These are phyloP conservation scores for Uropetala carovei DNA, from an alignment of 2,888 invertebrate species.

Conservation along the genomic window DNA sequence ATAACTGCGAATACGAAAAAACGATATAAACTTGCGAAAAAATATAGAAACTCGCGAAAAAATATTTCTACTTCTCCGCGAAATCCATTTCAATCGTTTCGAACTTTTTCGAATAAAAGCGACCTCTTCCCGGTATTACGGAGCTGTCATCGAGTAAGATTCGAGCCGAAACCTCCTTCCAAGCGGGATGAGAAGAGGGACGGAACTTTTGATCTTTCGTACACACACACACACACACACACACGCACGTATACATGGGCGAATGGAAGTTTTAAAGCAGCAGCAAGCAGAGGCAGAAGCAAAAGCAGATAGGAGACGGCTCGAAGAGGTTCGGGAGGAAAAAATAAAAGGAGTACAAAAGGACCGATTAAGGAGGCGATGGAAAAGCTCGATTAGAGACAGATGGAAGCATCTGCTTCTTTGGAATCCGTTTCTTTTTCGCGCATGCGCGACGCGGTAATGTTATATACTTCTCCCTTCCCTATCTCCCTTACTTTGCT, in stretches of 20 bases:
- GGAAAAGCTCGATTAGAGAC: slow-evolving; percentile 51
- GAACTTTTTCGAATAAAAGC: neutral
- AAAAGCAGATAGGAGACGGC: neutral
- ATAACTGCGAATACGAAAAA: too few relatives aligned
- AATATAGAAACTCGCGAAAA: too few relatives aligned
- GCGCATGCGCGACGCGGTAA: neutral
- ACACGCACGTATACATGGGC: too few relatives aligned
- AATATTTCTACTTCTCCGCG: too few relatives aligned
- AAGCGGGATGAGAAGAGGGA: neutral
- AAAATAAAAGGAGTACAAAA: slow-evolving; percentile 36
- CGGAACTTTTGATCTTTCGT: slow-evolving; percentile 27
- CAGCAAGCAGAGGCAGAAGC: neutral
- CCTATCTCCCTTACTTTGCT: too few relatives aligned
- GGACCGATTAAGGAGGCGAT: slow-evolving; percentile 45
- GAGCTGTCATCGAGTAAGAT: neutral
- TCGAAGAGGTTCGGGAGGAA: neutral
- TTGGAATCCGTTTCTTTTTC: neutral
- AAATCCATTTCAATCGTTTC: too few relatives aligned
- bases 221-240: neutral
- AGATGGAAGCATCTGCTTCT: slow-evolving; percentile 53
- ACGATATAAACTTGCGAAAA: too few relatives aligned
- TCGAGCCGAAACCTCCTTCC: too few relatives aligned
- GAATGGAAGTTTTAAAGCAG: neutral
- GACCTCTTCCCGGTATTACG: neutral
- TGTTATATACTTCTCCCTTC: neutral